Percentiles rank a stretch among this genome's conserved stretches.
Evolutionary conservation across 2,888 invertebrate genomes (phyloP).

Genomic region (Cryptocheilus praepositus): DNA sequence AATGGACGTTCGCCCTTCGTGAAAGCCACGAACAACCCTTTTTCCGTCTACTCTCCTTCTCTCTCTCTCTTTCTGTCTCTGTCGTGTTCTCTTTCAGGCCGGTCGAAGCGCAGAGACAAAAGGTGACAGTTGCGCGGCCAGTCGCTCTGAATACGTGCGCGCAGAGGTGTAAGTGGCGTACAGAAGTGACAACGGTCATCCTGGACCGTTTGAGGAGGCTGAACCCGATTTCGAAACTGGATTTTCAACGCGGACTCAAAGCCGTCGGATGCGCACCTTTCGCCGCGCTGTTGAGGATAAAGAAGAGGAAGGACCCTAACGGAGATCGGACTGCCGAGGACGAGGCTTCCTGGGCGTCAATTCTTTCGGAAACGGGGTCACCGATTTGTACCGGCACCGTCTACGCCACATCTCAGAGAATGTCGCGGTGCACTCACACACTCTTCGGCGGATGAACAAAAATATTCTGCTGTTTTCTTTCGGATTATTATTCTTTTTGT

Average conservation of each 20-base stretch:
- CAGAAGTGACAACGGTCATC: slow-evolving; percentile 56
- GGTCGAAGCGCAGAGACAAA: slow-evolving; percentile 51
- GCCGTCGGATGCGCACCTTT: background rate
- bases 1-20: slow-evolving; percentile 38
- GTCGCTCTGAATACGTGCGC: slow-evolving; percentile 15
- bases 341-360: background rate
- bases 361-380: background rate
- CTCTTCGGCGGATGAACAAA: no score
- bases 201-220: slow-evolving; percentile 69
- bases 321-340: background rate
- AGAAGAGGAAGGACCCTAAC: slow-evolving; percentile 15
- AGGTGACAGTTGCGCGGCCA: slow-evolving; percentile 52
- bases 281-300: background rate
- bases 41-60: slow-evolving; percentile 31
- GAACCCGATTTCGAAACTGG: slow-evolving; percentile 73
- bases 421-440: no score
- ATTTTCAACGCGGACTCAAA: slow-evolving; percentile 61
- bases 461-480: no score
- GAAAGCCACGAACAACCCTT: slow-evolving; percentile 37
- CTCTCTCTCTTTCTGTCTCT: slow-evolving; percentile 28
- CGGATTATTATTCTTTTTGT: no score
- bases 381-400: background rate
- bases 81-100: slow-evolving; percentile 15
- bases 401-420: no score
- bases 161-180: no score